Conservation (phyloP, 2,113 vertebrate species). For the Cervus canadensis region DNA sequence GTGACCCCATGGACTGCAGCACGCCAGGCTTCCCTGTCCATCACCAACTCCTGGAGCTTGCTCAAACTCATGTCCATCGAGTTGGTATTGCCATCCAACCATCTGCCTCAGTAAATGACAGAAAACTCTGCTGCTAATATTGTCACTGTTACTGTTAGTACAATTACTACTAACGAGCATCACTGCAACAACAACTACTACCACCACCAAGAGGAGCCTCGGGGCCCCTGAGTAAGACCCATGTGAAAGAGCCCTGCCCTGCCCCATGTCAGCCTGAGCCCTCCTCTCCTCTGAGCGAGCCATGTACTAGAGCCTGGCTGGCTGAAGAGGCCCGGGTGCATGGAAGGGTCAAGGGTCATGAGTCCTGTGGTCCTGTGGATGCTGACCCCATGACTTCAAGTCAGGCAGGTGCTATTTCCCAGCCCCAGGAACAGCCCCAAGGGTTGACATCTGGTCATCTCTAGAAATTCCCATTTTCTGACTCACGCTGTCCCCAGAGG, state of each 20-base stretch:
- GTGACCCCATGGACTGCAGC: neutral
- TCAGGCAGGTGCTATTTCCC: neutral
- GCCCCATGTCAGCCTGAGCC: neutral
- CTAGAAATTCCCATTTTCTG: slow-evolving; percentile 37
- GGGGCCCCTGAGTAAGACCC: neutral
- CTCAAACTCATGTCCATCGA: neutral
- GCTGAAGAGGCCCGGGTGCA: neutral
- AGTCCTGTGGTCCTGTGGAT: neutral
- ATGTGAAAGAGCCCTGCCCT: neutral
- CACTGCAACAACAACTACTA: fast-evolving
- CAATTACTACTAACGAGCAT: fast-evolving
- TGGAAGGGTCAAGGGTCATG: neutral
- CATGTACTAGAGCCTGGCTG: neutral
- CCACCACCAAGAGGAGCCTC: neutral
- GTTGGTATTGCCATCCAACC: neutral
- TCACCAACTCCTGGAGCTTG: neutral
- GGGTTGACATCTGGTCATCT: neutral
- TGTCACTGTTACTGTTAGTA: fast-evolving
- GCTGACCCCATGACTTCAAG: neutral
- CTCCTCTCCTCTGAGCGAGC: neutral
- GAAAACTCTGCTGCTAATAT: neutral
- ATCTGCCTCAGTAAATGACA: too few relatives aligned
- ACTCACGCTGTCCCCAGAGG: slow-evolving; percentile 18
- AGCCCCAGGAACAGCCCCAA: neutral
- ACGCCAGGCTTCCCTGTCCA: neutral